Conservation (phyloP, 2,888 invertebrate species). For the Anthophora plumipes region DNA sequence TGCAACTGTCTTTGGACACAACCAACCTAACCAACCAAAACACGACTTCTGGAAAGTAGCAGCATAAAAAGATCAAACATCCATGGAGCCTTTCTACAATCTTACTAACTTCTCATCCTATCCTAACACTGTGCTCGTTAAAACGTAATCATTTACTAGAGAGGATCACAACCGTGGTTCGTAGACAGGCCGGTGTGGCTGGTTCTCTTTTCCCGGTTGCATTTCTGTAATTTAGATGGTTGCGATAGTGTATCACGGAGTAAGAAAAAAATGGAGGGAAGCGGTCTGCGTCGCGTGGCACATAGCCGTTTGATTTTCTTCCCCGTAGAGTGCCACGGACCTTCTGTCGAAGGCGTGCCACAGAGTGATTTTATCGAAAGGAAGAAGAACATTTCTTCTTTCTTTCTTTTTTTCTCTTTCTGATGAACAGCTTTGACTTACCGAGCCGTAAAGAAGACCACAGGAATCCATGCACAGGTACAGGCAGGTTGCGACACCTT, state of each 20-base stretch:
- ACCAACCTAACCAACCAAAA: background rate
- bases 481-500: constrained; percentile 94
- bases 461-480: constrained; percentile 96
- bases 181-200: background rate
- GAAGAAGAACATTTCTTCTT: constrained; percentile 43
- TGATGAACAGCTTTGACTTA: constrained; percentile 86
- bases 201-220: constrained; percentile 4
- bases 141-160: constrained; percentile 5
- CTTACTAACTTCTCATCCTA: background rate
- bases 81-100: background rate
- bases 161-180: background rate
- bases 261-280: constrained; percentile 20
- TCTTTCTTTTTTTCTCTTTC: constrained; percentile 32
- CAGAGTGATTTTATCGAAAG: constrained; percentile 51
- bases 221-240: constrained; percentile 53
- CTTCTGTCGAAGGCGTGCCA: constrained; percentile 22
- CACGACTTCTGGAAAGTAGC: background rate
- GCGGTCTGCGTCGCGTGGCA: constrained; percentile 57
- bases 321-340: constrained; percentile 31
- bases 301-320: constrained; percentile 35
- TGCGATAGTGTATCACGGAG: constrained; percentile 39
- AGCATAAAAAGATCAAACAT: background rate
- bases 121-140: background rate
- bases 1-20: no score
- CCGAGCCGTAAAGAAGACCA: constrained; percentile 94